Evolutionary conservation across 2,888 invertebrate genomes (phyloP), one percentile per base, ranked within the genome.

Genomic region (Torymus tubicola): DNA sequence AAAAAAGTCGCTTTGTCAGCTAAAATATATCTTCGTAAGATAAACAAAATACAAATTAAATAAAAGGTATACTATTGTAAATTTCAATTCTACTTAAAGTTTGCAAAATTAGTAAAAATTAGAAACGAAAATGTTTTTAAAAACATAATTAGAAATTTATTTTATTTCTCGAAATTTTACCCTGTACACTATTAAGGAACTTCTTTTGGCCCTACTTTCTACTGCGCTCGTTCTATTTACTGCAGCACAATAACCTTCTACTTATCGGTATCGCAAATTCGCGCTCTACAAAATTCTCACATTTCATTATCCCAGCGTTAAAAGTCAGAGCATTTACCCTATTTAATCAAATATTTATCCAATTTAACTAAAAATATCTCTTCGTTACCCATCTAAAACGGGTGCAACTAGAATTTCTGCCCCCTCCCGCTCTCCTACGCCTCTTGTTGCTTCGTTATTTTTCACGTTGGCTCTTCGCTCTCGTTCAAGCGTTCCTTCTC

Each of bases 381-480:
- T 58, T 58, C 53, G 2, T 13, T 57, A 24, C 61, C 52, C 18
- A 61, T 24, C 61, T 0, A 53, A 14, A 18, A 53, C 24, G 61
- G 42, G 42, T 8, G 5, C 42, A 42, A 57, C 70, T 21, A 68
- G 16, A 70, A 75, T 75, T 24, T 31, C 24, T 8, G 8, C 42
- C 65, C 72, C 18, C n/a, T 31, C 14, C 16, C 13, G 58, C n/a
- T 67, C 10, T 52, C 55, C 63, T 53, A 2, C 42, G 13, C 50
- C 61, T 58, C 68, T 60, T 77, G 69, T 69, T 64, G 68, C 65
- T 52, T 42, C 64, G 70, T 53, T 70, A 74, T 74, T 69, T 77
- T 78, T 78, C 68, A 78, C 73, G 74, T 74, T 79, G 58, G 65
- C 79, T 81, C 70, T 67, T 73, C 67, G 64, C 74, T 74, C 70